Evolutionary conservation across 2,888 invertebrate genomes (phyloP).

Genomic region (Lepidocyrtoides sp.): DNA sequence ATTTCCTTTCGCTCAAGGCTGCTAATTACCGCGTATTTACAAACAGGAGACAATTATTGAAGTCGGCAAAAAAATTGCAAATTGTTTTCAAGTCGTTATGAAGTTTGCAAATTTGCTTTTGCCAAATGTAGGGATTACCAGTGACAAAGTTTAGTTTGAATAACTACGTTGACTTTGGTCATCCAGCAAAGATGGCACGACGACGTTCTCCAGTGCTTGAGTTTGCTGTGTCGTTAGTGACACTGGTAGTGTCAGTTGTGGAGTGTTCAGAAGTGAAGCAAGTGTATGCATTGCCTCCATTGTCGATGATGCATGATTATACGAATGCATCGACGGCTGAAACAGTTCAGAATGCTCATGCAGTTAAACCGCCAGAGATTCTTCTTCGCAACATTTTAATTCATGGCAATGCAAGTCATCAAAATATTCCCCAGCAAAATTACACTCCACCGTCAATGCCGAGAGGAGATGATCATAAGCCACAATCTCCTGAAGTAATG

Average conservation of each 20-base stretch:
- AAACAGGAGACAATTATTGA: background rate
- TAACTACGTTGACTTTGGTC: background rate
- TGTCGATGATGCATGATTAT: background rate
- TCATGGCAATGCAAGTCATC: background rate
- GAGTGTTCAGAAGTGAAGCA: conserved; percentile 42
- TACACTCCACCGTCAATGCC: too few species aligned
- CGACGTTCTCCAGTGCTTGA: conserved; percentile 32
- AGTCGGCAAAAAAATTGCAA: background rate
- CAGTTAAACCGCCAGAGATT: conserved; percentile 33
- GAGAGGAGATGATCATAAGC: too few species aligned
- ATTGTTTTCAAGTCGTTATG: background rate
- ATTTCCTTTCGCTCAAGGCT: conserved; percentile 20
- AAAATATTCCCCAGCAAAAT: too few species aligned
- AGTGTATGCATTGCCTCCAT: conserved; percentile 23
- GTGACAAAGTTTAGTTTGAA: background rate
- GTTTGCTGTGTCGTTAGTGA: conserved; percentile 30
- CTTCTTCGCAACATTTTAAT: background rate
- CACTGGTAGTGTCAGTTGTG: background rate
- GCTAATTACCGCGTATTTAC: too few species aligned
- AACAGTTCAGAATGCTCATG: background rate
- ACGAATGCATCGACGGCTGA: background rate
- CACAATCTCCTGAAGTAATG: background rate
- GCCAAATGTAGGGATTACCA: background rate
- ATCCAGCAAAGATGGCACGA: conserved; percentile 59
- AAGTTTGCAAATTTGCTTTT: background rate